These are phyloP conservation scores for Samia ricini DNA, from an alignment of 1,140 invertebrate species.

Conservation along the genomic window DNA sequence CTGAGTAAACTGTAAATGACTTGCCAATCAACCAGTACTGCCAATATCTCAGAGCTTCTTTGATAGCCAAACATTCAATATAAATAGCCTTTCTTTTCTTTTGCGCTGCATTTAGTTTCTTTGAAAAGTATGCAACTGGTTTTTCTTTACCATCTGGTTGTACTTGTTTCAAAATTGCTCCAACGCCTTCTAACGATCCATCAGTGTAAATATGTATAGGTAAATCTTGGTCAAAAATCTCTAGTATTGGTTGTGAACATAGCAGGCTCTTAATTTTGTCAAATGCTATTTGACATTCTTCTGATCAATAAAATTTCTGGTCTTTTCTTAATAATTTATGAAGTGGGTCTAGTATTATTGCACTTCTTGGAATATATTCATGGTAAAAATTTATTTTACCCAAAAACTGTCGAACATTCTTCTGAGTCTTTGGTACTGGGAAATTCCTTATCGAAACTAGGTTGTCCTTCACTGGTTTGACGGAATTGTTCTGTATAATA, in stretches of 20 bases:
- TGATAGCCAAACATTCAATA: constrained; percentile 18
- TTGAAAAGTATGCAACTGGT: background rate
- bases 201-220: constrained; percentile 24
- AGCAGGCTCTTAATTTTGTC: constrained; percentile 29
- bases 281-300: constrained; percentile 31
- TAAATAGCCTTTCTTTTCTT: constrained; percentile 30
- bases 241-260: constrained; percentile 36
- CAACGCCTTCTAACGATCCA: background rate
- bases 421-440: background rate
- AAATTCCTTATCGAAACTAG: background rate
- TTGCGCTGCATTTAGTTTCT: constrained; percentile 27
- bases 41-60: constrained; percentile 52
- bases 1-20: background rate
- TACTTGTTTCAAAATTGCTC: constrained; percentile 30
- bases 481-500: background rate
- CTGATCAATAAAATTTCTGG: constrained; percentile 15
- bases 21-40: constrained; percentile 33
- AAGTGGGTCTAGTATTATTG: background rate
- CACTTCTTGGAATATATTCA: background rate
- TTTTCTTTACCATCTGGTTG: constrained; percentile 9
- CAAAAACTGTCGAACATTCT: background rate
- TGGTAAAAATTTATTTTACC: too few species aligned
- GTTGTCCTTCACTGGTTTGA: background rate
- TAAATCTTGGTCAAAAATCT: constrained; percentile 32
- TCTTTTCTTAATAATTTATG: constrained; percentile 1